phyloP scores from a whole-genome alignment of 2,113 vertebrate genomes.

The Physeter macrocephalus region DNA sequence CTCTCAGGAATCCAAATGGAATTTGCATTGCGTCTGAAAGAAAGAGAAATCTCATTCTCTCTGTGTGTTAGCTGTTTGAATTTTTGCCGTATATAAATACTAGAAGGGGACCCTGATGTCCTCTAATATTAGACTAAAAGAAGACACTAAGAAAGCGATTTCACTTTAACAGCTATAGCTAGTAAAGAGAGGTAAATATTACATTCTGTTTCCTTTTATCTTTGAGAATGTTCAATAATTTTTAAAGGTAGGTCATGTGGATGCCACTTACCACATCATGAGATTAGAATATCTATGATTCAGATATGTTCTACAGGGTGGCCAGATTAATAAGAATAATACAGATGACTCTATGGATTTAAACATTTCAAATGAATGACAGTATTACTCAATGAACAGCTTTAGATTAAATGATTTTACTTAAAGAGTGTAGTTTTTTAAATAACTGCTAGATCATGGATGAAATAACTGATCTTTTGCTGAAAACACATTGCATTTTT shows the following conservation, averaged over 20 bases:
- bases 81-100: constrained; percentile 59
- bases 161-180: constrained; percentile 1
- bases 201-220: constrained; percentile 23
- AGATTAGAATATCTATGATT: constrained; percentile 53
- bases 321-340: constrained; percentile 57
- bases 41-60: constrained; percentile 45
- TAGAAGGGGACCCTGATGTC: constrained; percentile 33
- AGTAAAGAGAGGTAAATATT: constrained; percentile 37
- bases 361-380: constrained; percentile 51
- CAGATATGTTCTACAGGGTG: not conserved
- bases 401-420: constrained; percentile 64
- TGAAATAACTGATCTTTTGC: constrained; percentile 60
- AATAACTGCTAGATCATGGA: constrained; percentile 52
- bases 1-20: constrained; percentile 41
- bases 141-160: not conserved
- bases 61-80: constrained; percentile 41
- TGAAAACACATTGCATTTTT: constrained; percentile 37
- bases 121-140: constrained; percentile 56
- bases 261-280: constrained; percentile 22
- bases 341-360: constrained; percentile 54
- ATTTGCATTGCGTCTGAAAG: constrained; percentile 56
- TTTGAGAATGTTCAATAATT: constrained; percentile 18
- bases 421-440: not conserved
- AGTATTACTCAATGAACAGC: constrained; percentile 54
- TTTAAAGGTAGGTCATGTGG: constrained; percentile 49